Base-by-base conservation (phyloP, 1,140 invertebrate genomes). In the Apis dorsata region DNA sequence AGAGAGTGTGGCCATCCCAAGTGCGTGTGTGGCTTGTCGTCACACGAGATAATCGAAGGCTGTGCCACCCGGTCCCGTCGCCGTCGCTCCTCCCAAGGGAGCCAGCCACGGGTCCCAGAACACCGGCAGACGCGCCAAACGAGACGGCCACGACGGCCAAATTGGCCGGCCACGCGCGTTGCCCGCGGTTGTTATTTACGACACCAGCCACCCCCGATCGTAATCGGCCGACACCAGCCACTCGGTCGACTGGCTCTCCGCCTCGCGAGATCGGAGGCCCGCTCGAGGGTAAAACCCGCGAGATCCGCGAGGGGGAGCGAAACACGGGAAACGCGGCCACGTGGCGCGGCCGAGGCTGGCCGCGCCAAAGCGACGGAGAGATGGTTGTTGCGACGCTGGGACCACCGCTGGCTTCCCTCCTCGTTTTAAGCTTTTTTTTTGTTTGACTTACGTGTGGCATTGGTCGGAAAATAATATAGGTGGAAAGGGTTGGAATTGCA, bases 41-140 rank as follows among this genome's bases (percentile, higher is more conserved):
- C 83, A 85, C 81, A 75, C 73, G 90, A 90, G 91, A 92, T 94
- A 94, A 89, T 92, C 92, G 90, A 82, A 44, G 85, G 70, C 87
- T 91, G 93, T 93, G 90, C 93, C 93, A 94, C 89, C 89, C 92
- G 92, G 93, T 91, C 87, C 92, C 88, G 92, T 93, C 92, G 89
- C 93, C 90, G 86, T 81, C 34, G 53, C 59, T 71, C 78, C 84
- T 93, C 92, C 90, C 92, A 72, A 85, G 92, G 92, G 93, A 93
- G 78, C 79, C 24, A 93, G 78, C 79, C 24, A 49, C 70, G 68
- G 74, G 76, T 83, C 85, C 87, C 89, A 90, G 91, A 91, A 89
- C 91, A 90, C 68, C 87, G 85, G 83, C 88, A 83, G 84, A 79
- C 79, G 59, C 79, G 72, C 83, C 90, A 90, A 44, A 49, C 76